Evolutionary conservation across 2,797 vertebrate genomes (phyloP).

Genomic region (Streptopelia turtur): DNA sequence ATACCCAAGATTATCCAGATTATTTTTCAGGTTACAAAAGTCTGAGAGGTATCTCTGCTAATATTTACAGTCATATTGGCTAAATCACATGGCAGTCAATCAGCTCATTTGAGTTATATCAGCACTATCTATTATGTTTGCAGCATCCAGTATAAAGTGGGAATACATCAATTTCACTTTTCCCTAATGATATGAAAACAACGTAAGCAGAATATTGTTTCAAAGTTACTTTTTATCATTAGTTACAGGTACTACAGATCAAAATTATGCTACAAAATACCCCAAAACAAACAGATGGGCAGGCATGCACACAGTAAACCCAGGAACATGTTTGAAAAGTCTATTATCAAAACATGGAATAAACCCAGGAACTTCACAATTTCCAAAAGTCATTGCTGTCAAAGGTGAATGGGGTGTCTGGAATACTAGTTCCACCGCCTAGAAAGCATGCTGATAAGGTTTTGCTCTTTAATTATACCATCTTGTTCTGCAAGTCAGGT

Average conservation of each 20-base stretch:
- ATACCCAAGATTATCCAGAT: not conserved
- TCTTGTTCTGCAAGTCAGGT: not conserved
- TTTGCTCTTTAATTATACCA: not conserved
- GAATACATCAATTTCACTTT: not conserved
- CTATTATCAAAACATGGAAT: not conserved
- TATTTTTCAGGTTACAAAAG: not conserved
- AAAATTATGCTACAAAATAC: not conserved
- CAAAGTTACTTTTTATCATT: not conserved
- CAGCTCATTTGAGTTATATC: not conserved
- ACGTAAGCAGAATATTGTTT: not conserved
- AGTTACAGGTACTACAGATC: not conserved
- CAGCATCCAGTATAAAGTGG: not conserved
- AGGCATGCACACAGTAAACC: not conserved
- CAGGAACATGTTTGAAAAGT: not conserved
- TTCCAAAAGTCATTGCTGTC: not conserved
- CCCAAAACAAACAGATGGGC: not conserved
- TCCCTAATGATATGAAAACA: not conserved
- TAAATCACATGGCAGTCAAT: not conserved
- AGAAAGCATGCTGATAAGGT: not conserved
- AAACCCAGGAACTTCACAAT: not conserved
- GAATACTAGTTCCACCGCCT: not conserved
- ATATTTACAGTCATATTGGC: not conserved
- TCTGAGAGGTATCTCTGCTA: not conserved
- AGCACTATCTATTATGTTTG: not conserved
- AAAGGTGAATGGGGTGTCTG: not conserved